These are phyloP conservation scores for Mustelus asterias DNA, from an alignment of 2,113 vertebrate species.

Conservation along the genomic window DNA sequence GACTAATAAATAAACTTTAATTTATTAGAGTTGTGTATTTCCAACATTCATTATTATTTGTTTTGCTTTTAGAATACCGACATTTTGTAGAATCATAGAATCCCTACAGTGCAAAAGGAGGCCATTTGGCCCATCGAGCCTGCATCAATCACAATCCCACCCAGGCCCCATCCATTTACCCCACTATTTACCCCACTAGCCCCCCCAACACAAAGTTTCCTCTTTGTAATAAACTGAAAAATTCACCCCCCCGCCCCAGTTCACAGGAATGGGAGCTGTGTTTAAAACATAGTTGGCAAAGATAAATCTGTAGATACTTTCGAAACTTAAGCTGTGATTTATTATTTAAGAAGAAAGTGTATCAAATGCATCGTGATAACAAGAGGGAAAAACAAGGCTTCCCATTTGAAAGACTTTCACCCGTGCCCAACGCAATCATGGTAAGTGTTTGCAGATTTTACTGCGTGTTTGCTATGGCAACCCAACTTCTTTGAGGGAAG, in stretches of 20 bases:
- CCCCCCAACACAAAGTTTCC: not conserved
- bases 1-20: no score
- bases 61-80: not conserved
- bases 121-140: no score
- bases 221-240: not conserved
- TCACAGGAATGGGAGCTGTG: not conserved
- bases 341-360: not conserved
- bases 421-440: not conserved
- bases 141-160: no score
- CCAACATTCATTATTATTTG: not conserved
- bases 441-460: constrained; percentile 20
- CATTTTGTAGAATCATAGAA: not conserved
- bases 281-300: not conserved
- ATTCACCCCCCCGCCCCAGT: not conserved
- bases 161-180: no score
- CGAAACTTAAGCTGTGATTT: not conserved
- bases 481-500: constrained; percentile 27
- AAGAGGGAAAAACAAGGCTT: not conserved
- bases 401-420: not conserved
- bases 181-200: no score
- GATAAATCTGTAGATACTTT: not conserved
- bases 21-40: not conserved
- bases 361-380: not conserved
- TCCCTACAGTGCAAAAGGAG: no score
- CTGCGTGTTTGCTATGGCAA: constrained; percentile 8